Conservation (phyloP, 1,140 invertebrate genomes). For the Holotrichia oblita region DNA sequence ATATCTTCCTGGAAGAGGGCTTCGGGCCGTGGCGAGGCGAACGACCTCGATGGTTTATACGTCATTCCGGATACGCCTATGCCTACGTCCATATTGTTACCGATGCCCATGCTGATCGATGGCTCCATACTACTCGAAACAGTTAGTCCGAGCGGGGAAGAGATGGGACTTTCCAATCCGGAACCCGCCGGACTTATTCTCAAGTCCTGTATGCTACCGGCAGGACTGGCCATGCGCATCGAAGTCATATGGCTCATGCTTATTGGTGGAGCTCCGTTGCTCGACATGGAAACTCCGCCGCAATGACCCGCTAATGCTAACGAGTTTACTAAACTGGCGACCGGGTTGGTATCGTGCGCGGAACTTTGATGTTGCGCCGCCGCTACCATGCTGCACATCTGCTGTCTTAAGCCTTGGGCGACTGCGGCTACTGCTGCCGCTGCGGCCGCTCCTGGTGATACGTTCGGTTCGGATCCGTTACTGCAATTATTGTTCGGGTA, state of each 20-base stretch:
- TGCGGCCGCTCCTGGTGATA: slow-evolving; percentile 72
- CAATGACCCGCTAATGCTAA: slow-evolving; percentile 59
- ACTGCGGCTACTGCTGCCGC: slow-evolving; percentile 79
- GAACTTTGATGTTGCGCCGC: slow-evolving; percentile 68
- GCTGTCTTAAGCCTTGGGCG: slow-evolving; percentile 73
- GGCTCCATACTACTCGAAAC: slow-evolving; percentile 58
- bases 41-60: slow-evolving; percentile 69
- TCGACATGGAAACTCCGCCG: slow-evolving; percentile 58
- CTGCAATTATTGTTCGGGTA: slow-evolving; percentile 62
- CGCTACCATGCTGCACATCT: slow-evolving; percentile 77
- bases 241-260: slow-evolving; percentile 57
- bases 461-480: slow-evolving; percentile 70
- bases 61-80: slow-evolving; percentile 71
- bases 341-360: slow-evolving; percentile 65
- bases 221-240: slow-evolving; percentile 58
- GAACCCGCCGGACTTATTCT: slow-evolving; percentile 60
- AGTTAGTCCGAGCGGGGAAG: slow-evolving; percentile 63
- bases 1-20: slow-evolving; percentile 71
- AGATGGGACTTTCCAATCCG: slow-evolving; percentile 63
- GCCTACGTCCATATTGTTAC: slow-evolving; percentile 62
- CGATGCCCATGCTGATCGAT: slow-evolving; percentile 62
- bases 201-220: slow-evolving; percentile 59
- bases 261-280: slow-evolving; percentile 58
- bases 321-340: slow-evolving; percentile 60
- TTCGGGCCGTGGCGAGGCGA: slow-evolving; percentile 69